Evolutionary conservation across 2,888 invertebrate species (phyloP), one percentile per base, ranked within the genome.

Genomic region (Cancer borealis): DNA sequence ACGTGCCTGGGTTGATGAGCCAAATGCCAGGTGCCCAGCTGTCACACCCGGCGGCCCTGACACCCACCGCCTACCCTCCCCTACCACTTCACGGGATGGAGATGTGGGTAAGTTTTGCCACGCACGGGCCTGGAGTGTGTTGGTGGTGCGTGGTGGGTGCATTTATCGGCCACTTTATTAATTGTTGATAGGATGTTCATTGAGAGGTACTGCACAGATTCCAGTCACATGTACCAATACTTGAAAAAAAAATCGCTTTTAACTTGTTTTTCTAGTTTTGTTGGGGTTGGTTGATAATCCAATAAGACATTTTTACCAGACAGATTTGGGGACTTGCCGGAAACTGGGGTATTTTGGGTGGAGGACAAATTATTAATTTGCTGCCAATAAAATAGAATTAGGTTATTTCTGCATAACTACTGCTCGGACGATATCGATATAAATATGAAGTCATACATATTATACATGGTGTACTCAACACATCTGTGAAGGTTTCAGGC

Each of bases 31-130:
- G 84, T 84, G 39, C 84, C 84, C 84, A 84, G 84, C 84, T 84
- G 84, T 84, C 84, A 84, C 66, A 14, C 84, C 84, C 73, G 84
- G 84, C 84, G 84, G 84, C 84, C 84, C 60, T 79, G 21, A 12
- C 79, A 21, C 12, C 30, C 84, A 84, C 39, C 84, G 39, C 84
- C 39, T 39, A 39, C 84, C 17, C 10, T 3, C 39, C 30, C 39
- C 39, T 17, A 39, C 14, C 84, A 14, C 84, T 30, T 84, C 26
- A 26, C 2, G 60, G 73, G 26, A n/a, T n/a, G 73, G n/a, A n/a
- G 73, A 26, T n/a, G n/a, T 10, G 26, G 73, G 73, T 73, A n/a
- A 73, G 73, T n/a, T 26, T 26, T 10, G 73, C 8, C n/a, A 10
- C 8, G 26, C n/a, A 3, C n/a, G 73, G 73, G 73, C 26, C n/a